Conservation (phyloP, 2,888 invertebrate species). For the Ophonus ardosiacus region DNA sequence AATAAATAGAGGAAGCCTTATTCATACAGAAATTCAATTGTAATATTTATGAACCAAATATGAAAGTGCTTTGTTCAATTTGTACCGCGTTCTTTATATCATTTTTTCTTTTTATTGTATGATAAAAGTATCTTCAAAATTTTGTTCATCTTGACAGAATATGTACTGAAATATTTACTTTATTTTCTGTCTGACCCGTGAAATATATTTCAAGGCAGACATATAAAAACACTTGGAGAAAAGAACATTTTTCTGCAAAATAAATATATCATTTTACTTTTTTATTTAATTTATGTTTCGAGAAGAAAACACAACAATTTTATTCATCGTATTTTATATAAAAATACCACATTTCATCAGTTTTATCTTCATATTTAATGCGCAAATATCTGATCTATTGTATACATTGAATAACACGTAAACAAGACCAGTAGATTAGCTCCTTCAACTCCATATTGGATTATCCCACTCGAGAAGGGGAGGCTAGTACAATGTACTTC, state of each 20-base stretch:
- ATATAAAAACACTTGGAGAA: neutral
- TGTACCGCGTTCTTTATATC: no score
- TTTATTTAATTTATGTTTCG: neutral
- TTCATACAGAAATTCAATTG: no score
- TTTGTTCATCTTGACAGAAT: neutral
- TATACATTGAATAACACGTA: neutral
- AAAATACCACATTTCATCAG: no score
- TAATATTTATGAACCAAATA: no score
- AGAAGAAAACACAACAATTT: neutral
- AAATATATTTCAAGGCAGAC: neutral
- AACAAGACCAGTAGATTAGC: neutral
- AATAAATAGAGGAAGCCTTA: no score
- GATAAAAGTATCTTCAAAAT: no score
- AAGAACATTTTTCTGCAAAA: neutral
- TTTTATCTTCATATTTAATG: neutral
- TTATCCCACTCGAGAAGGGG: neutral
- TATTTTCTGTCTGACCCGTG: neutral
- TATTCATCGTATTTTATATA: no score
- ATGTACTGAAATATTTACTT: neutral
- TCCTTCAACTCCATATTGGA: conserved; percentile 4
- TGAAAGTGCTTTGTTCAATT: no score
- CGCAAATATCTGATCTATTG: neutral
- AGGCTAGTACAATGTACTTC: conserved; percentile 22
- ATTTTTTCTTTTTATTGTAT: no score
- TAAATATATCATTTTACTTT: neutral